Conservation (phyloP, 2,888 invertebrate genomes). For the Pachymerium ferrugineum region DNA sequence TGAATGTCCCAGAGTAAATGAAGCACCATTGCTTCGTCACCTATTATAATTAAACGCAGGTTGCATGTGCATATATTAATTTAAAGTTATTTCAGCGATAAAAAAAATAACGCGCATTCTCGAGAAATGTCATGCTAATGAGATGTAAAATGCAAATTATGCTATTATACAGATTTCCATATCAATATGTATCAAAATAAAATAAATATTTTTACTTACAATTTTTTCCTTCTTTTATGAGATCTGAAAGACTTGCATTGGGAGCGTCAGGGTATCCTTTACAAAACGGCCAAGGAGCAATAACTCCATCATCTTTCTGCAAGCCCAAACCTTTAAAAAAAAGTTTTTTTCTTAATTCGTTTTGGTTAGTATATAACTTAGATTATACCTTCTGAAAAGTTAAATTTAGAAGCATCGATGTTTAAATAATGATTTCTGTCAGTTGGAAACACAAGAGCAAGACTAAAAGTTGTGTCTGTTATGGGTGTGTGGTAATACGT, state of each 20-base stretch:
- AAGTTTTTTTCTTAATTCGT: too few species aligned
- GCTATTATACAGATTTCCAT: too few species aligned
- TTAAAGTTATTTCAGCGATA: too few species aligned
- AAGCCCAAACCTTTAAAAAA: not conserved
- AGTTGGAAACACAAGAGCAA: not conserved
- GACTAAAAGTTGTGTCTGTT: not conserved
- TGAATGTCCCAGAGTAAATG: constrained; percentile 31
- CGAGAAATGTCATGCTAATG: too few species aligned
- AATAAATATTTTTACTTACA: too few species aligned
- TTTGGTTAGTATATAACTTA: too few species aligned
- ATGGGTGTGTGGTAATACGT: not conserved
- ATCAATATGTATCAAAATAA: too few species aligned
- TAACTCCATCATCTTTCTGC: not conserved
- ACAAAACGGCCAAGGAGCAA: not conserved
- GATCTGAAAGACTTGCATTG: not conserved
- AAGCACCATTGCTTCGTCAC: constrained; percentile 10
- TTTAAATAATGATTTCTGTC: not conserved
- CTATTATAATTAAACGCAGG: too few species aligned
- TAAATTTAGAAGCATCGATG: not conserved
- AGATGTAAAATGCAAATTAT: too few species aligned
- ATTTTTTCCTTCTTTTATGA: not conserved
- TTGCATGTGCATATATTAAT: too few species aligned
- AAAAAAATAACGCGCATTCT: too few species aligned
- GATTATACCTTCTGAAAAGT: not conserved
- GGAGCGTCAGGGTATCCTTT: not conserved